Evolutionary conservation across 2,113 vertebrate genomes (phyloP), one percentile per base, ranked within the genome.

Genomic region (Aspiorhynchus laticeps): DNA sequence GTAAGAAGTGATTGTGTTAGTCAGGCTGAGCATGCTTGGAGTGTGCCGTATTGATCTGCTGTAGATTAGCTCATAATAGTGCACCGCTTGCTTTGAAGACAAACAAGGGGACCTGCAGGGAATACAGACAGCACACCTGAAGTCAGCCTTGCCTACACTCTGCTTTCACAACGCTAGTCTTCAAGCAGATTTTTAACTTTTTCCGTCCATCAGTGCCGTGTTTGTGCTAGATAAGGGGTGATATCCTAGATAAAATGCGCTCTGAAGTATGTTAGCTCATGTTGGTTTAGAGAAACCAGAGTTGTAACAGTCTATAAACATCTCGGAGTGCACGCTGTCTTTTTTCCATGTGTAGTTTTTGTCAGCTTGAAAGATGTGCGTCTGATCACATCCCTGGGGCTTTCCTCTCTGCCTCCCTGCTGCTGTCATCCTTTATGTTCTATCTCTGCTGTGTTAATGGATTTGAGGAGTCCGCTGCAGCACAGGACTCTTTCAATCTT

Each of bases 361-460:
- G 86, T 63, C 79, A 87, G 38, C 28, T 14, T 86, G 48, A 86
- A 63, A 86, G 85, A 83, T 83, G 81, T 38, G 85, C 79, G 8
- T 86, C 61, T 87, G 86, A 83, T 76, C 73, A 63, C 28, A 87
- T 83, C 79, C 80, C 86, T 82, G 79, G 41, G 79, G 53, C 85
- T 89, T 31, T 84, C 80, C 67, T 76, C 56, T 80, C 80, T 83
- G 63, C 56, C 51, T 63, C 83, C 73, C 85, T 78, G 67, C 65
- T 88, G 46, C 74, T 85, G 71, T 85, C 87, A 77, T 83, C 88
- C 84, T 87, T 85, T 73, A 89, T 89, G 85, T 84, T 74, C 71
- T 56, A 38, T 85, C 38, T 71, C 63, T 73, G 85, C 75, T 53
- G 65, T 71, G 59, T 80, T 86, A 86, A 80, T 80, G 76, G 85